Base-by-base conservation (phyloP, 2,113 vertebrate genomes). In the Platysternon megacephalum region DNA sequence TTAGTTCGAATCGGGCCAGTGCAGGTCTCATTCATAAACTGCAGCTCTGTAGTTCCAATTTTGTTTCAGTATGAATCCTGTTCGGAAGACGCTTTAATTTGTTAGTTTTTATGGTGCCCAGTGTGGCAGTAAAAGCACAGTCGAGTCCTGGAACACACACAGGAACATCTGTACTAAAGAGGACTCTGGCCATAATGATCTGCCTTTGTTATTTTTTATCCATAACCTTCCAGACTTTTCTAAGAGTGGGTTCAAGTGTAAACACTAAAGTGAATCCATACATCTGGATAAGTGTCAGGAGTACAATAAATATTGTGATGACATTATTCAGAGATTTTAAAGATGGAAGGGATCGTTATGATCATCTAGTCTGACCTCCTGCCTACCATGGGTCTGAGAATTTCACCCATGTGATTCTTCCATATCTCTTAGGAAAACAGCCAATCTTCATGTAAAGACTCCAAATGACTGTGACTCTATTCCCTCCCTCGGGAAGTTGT, bases 81-180 rank as follows among this genome's bases (percentile, higher is more conserved):
- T 94, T 88, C 94, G 79, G 61, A 94, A 87, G 93, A 84, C 51
- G n/a, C 82, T 89, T 21, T 35, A 29, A 90, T 94, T 90, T n/a
- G 17, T 79, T 83, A 84, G 82, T 81, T 90, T 94, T 93, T 90
- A 82, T 88, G 29, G 52, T 86, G 92, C 44, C 48, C 83, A 48
- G 46, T 52, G 32, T 76, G 84, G 51, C 51, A 91, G 26, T 90
- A 58, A 94, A 94, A 90, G n/a, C n/a, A 19, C 24, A 90, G 49
- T 11, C 85, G 84, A 87, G 58, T 48, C 19, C 26, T 85, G 91
- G 39, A 93, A 88, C 46, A 65, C 87, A 86, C 89, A 46, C 89
- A 55, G 65, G 56, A 88, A 16, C n/a, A 26, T 72, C 32, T 5
- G 2, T 51, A 79, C 35, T 42, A 88, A 78, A 91, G 76, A 22